These are phyloP conservation scores for Ectemnius continuus DNA, from an alignment of 2,888 invertebrate species.

Conservation along the genomic window DNA sequence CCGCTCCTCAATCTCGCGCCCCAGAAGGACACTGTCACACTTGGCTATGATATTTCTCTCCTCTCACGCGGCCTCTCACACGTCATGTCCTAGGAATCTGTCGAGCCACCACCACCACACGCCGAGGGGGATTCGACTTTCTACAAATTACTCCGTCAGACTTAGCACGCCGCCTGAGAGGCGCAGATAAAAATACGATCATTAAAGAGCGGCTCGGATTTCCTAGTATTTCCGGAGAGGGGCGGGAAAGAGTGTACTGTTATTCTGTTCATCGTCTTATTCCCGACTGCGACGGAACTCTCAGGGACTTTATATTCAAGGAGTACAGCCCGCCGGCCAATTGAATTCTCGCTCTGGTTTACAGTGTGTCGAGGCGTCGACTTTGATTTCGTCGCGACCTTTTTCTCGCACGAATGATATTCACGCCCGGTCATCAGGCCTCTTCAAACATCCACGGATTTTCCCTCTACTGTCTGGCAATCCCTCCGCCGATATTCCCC, in stretches of 20 bases:
- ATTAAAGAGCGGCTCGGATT: neutral
- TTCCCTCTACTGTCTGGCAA: neutral
- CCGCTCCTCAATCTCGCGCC: conserved; percentile 57
- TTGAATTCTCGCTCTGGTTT: conserved; percentile 70
- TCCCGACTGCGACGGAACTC: conserved; percentile 7
- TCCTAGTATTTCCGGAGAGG: no score
- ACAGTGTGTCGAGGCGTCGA: conserved; percentile 64
- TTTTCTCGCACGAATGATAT: conserved; percentile 66
- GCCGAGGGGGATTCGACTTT: neutral
- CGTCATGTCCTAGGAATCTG: neutral
- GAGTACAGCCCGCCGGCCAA: conserved; percentile 67
- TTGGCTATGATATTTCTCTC: conserved; percentile 35
- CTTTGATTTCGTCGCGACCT: conserved; percentile 66
- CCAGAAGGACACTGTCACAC: conserved; percentile 40
- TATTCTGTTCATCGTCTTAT: conserved; percentile 12
- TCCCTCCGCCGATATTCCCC: neutral
- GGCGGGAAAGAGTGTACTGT: neutral
- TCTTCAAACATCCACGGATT: conserved; percentile 58
- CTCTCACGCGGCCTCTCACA: conserved; percentile 30
- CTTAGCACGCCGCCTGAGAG: neutral
- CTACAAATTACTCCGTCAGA: neutral
- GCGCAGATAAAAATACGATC: neutral
- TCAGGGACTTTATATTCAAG: conserved; percentile 67
- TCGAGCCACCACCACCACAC: no score
- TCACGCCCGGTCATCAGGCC: conserved; percentile 55